Conservation (phyloP, 2,888 invertebrate genomes). For the Mythimna ferrago region DNA sequence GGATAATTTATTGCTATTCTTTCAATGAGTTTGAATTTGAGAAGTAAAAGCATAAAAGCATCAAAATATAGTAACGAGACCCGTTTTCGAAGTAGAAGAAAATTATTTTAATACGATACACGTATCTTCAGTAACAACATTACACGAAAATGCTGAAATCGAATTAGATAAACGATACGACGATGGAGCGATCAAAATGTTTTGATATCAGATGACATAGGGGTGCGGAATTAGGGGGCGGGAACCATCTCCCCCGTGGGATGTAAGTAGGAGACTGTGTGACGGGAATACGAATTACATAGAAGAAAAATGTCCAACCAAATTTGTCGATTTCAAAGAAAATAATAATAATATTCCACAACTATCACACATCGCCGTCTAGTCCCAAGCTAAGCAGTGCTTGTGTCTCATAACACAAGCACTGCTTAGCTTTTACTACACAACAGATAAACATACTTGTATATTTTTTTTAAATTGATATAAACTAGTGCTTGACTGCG, state of each 20-base stretch:
- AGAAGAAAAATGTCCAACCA: slow-evolving; percentile 6
- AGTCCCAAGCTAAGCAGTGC: too few species aligned
- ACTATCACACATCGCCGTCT: too few species aligned
- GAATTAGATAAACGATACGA: slow-evolving; percentile 42
- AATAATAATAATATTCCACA: not conserved
- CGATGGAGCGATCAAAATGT: slow-evolving; percentile 45
- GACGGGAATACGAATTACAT: slow-evolving; percentile 17
- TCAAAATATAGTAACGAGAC: not conserved
- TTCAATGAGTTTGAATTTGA: not conserved
- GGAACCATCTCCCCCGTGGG: slow-evolving; percentile 21
- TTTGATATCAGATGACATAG: slow-evolving; percentile 47
- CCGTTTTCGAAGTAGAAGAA: not conserved
- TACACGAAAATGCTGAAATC: slow-evolving; percentile 18
- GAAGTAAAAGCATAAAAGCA: not conserved
- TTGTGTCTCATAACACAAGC: too few species aligned
- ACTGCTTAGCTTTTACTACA: too few species aligned
- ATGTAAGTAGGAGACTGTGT: not conserved
- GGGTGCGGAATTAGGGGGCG: slow-evolving; percentile 1
- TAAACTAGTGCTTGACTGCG: too few species aligned
- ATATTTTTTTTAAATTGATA: too few species aligned
- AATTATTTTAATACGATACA: not conserved
- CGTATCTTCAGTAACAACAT: slow-evolving; percentile 26
- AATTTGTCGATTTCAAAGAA: slow-evolving; percentile 14
- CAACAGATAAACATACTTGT: too few species aligned
- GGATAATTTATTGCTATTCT: not conserved